A percentile compares a stretch with the other conserved stretches of the same genome.
phyloP scores from a whole-genome alignment of 2,113 vertebrate genomes.

The Rattus norvegicus region DNA sequence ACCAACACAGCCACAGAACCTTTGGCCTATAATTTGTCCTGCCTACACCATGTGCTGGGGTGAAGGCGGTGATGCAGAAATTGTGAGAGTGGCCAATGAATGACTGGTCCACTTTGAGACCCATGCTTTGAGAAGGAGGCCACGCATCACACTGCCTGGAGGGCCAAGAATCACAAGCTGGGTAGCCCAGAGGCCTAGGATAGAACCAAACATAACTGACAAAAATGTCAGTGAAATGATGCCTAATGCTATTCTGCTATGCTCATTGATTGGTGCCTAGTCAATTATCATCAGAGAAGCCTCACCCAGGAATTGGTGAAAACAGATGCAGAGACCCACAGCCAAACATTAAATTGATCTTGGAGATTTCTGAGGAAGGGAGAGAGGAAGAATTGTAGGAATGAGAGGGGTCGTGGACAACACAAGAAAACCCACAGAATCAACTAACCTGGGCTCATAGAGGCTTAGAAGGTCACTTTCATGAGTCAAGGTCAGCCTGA shows the following conservation, averaged over 20 bases:
- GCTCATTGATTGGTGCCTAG: not conserved
- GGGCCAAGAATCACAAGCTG: not conserved
- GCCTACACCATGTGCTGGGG: not conserved
- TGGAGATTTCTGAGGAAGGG: not conserved
- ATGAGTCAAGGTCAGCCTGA: too few species aligned
- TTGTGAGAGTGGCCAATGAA: not conserved
- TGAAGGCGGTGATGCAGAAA: not conserved
- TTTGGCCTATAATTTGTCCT: not conserved
- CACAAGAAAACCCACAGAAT: not conserved
- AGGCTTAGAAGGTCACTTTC: too few species aligned
- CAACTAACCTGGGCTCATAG: not conserved
- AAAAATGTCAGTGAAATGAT: not conserved
- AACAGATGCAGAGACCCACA: not conserved
- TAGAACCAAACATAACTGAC: not conserved
- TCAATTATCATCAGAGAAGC: not conserved
- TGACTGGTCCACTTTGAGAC: not conserved
- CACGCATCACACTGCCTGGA: not conserved
- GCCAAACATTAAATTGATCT: not conserved
- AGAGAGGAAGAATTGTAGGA: not conserved
- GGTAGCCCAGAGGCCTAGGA: not conserved
- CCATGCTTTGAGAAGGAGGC: not conserved
- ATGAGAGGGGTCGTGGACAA: not conserved
- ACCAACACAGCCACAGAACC: not conserved
- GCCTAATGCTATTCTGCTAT: not conserved
- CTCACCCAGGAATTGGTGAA: not conserved